Conservation (phyloP, 1,140 invertebrate genomes). For the Temnothorax longispinosus region DNA sequence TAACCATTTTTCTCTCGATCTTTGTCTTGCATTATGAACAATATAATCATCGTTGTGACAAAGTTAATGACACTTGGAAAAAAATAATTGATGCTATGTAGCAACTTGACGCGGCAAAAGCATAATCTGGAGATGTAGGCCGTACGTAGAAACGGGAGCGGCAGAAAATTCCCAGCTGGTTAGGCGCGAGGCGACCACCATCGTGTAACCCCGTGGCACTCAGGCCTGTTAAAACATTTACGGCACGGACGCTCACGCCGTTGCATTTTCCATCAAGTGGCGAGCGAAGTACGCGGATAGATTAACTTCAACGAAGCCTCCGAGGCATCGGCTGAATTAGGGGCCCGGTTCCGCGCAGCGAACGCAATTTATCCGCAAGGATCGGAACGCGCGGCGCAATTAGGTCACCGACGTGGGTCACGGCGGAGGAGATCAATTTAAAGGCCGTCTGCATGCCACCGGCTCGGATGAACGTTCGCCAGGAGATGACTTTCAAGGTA, state of each 20-base stretch:
- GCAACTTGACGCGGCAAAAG: neutral
- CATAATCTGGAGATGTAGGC: constrained; percentile 16
- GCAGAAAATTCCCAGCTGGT: constrained; percentile 39
- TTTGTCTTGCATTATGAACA: neutral
- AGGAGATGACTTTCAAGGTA: constrained; percentile 31
- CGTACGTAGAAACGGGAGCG: neutral
- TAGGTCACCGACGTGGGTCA: constrained; percentile 54
- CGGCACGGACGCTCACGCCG: neutral
- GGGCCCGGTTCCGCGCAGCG: neutral
- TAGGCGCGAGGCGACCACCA: constrained; percentile 34
- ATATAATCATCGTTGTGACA: neutral
- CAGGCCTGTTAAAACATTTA: constrained; percentile 58
- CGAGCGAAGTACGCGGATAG: constrained; percentile 47
- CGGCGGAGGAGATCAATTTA: constrained; percentile 57
- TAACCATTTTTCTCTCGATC: neutral
- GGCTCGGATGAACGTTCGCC: constrained; percentile 1
- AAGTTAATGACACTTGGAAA: neutral
- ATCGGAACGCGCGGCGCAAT: constrained; percentile 63
- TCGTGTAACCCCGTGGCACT: constrained; percentile 47
- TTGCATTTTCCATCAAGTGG: constrained; percentile 56
- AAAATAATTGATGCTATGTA: neutral
- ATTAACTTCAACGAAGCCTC: constrained; percentile 58
- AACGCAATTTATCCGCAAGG: constrained; percentile 56
- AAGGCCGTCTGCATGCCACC: constrained; percentile 32
- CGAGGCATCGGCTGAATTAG: constrained; percentile 57